Evolutionary conservation across 2,113 vertebrate species (phyloP), one percentile per base, ranked within the genome.

Genomic region (Cavia porcellus): DNA sequence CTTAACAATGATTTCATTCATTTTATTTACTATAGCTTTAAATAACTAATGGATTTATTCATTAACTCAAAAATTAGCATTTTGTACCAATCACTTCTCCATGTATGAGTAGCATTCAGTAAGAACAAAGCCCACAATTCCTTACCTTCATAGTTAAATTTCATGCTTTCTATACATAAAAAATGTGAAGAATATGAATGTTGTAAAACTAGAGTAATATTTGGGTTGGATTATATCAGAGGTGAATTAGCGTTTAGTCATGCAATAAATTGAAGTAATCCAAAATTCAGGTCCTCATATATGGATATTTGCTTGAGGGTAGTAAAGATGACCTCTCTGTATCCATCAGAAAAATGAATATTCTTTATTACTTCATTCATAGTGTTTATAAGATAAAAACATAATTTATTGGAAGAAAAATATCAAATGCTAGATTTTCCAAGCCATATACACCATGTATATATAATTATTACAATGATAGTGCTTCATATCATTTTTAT

Each of bases 181-280:
- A n/a, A 32, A 2, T 83, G 35, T 3, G 17, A 8, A 87, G 24
- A 22, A 7, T 30, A 70, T 3, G 2, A 82, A 47, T 42, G 35
- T 32, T 55, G 42, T 15, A 35, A 68, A 81, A 42, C 64, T 10
- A 87, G 59, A 81, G 42, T 74, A n/a, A 30, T 9, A 66, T 74
- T 77, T 74, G 72, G 72, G 17, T 86, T 64, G 14, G 19, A 90
- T 24, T 35, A 22, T 42, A 66, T 59, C 57, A 81, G 89, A 80
- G 35, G 74, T 86, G 20, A 55, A 24, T 89, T 89, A 52, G 45
- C 64, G 89, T 86, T 95, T 72, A 81, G 11, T 72, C 20, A 96
- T 50, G 47, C 38, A 64, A 42, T 66, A 81, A 92, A 86, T 70
- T 87, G 74, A 88, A 92, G 24, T 79, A 38, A 86, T 66, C 38